These are phyloP conservation scores for Phyllotreta striolata DNA, from an alignment of 2,888 invertebrate genomes.

Conservation along the genomic window DNA sequence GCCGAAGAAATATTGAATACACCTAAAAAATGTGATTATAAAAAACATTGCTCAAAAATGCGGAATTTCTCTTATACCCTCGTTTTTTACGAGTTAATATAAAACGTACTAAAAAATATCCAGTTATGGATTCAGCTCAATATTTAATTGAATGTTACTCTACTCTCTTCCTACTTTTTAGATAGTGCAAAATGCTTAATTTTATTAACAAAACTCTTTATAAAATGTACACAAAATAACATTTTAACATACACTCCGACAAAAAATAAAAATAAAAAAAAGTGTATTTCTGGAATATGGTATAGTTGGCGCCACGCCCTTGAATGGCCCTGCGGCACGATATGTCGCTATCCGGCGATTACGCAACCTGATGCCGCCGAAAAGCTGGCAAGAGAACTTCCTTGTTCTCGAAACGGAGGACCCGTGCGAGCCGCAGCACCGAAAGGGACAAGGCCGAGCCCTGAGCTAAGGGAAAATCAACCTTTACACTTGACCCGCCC, in stretches of 20 bases:
- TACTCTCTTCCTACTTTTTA: no score
- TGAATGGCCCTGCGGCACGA: not conserved
- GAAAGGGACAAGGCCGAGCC: constrained; percentile 7
- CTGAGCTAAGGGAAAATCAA: constrained; percentile 21
- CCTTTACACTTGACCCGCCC: constrained; percentile 38
- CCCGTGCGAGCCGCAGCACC: not conserved
- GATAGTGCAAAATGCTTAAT: no score
- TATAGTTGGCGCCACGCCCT: constrained; percentile 14
- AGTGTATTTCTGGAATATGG: not conserved
- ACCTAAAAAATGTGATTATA: not conserved
- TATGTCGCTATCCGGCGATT: not conserved
- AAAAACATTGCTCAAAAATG: no score
- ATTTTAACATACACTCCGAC: no score
- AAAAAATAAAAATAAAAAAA: not conserved
- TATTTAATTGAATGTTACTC: no score
- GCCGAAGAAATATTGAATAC: not conserved
- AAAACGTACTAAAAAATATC: no score
- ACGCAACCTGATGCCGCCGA: constrained; percentile 3
- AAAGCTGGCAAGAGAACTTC: constrained; percentile 24
- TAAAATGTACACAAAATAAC: no score
- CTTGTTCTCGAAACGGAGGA: constrained; percentile 11
- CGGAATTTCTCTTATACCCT: no score
- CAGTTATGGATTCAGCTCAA: no score
- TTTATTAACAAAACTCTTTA: no score
- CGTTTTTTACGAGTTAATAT: no score